A percentile compares a stretch with the other conserved stretches of the same genome.
Evolutionary conservation across 2,888 invertebrate genomes (phyloP).

Genomic region (Lymantria monacha): DNA sequence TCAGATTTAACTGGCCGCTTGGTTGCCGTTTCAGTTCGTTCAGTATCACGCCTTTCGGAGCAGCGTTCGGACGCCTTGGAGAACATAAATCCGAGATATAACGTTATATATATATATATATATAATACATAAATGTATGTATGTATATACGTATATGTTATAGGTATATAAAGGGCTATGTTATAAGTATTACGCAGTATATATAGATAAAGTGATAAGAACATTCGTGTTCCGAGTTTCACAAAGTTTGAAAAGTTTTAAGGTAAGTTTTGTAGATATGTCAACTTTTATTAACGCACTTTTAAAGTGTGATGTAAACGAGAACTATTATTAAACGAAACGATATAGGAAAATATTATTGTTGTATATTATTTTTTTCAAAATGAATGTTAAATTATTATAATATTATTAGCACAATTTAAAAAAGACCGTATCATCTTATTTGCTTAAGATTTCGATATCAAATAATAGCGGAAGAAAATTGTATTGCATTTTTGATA

Average conservation of each 20-base stretch:
- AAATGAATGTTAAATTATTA: no score
- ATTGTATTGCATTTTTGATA: neutral
- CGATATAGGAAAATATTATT: no score
- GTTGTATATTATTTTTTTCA: no score
- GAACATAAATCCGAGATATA: slow-evolving; percentile 4
- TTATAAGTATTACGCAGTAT: slow-evolving; percentile 8
- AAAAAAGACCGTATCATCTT: no score
- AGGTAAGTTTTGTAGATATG: slow-evolving; percentile 30
- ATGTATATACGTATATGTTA: slow-evolving; percentile 4
- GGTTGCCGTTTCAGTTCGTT: slow-evolving; percentile 2
- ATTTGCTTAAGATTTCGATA: no score
- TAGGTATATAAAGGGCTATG: slow-evolving; percentile 6
- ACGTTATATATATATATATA: neutral
- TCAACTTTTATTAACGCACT: slow-evolving; percentile 19
- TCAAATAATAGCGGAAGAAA: neutral
- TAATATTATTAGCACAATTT: no score
- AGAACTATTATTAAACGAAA: neutral
- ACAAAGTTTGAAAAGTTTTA: slow-evolving; percentile 26
- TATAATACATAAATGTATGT: slow-evolving; percentile 5
- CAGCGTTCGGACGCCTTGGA: slow-evolving; percentile 22
- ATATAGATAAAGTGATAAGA: slow-evolving; percentile 14
- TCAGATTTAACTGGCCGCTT: slow-evolving; percentile 16
- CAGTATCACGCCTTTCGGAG: slow-evolving; percentile 25
- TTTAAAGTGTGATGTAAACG: neutral
- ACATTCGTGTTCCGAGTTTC: slow-evolving; percentile 12